Evolutionary conservation across 1,140 invertebrate species (phyloP).

Genomic region (Heliothis virescens): DNA sequence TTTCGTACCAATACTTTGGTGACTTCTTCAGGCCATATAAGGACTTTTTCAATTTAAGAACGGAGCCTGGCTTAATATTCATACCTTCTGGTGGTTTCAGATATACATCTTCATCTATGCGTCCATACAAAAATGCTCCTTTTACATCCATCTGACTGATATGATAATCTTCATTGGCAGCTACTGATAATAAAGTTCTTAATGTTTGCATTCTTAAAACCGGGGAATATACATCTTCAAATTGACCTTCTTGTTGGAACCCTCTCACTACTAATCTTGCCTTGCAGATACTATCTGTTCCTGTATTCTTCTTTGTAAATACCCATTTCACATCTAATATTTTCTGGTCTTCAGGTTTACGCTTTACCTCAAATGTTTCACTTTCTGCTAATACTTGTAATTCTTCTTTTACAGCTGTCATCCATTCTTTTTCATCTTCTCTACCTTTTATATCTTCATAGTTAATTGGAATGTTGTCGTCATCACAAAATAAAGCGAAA

Average conservation of each 20-base stretch:
- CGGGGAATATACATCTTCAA: not conserved
- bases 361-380: no score
- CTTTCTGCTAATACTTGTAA: no score
- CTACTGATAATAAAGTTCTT: not conserved
- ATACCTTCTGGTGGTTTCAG: not conserved
- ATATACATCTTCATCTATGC: conserved; percentile 1
- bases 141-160: not conserved
- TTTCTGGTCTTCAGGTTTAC: not conserved
- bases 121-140: not conserved
- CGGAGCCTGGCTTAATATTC: not conserved
- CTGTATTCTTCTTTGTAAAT: not conserved
- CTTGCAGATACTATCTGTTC: not conserved
- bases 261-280: not conserved
- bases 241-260: not conserved
- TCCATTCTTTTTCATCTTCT: not conserved
- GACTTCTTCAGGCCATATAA: not conserved
- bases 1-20: not conserved
- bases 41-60: not conserved
- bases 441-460: no score
- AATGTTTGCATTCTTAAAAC: not conserved
- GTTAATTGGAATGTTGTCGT: no score
- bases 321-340: not conserved
- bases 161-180: not conserved
- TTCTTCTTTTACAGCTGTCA: no score
- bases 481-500: no score